These are phyloP conservation scores for Dryas iulia DNA, from an alignment of 1,140 invertebrate species.

Conservation along the genomic window DNA sequence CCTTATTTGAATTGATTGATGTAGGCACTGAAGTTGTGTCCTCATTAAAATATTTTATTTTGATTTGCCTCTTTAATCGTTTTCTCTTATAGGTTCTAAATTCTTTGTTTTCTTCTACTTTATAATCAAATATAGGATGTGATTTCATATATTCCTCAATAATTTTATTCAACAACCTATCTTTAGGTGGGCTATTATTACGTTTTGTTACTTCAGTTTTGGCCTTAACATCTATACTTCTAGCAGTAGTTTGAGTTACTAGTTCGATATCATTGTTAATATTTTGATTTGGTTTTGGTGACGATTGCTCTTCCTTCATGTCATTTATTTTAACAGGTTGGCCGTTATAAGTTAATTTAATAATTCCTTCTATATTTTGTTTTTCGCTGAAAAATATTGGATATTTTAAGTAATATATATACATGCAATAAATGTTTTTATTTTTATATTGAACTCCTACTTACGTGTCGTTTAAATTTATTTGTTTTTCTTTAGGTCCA, in stretches of 20 bases:
- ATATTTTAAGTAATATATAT: constrained; percentile 22
- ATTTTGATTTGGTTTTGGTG: constrained; percentile 4
- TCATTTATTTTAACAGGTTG: constrained; percentile 45
- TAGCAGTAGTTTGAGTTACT: background rate
- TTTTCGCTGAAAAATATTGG: constrained; percentile 32
- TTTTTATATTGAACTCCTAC: constrained; percentile 20
- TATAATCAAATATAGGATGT: constrained; percentile 28
- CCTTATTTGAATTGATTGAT: constrained; percentile 34
- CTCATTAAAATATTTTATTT: constrained; percentile 46
- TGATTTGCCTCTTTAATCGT: constrained; percentile 53
- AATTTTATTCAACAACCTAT: constrained; percentile 40
- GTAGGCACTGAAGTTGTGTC: constrained; percentile 24
- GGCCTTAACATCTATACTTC: background rate
- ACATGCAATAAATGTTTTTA: background rate
- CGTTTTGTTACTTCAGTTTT: constrained; percentile 9
- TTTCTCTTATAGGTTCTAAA: constrained; percentile 31
- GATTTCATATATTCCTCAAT: constrained; percentile 49
- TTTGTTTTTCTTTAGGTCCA: constrained; percentile 23
- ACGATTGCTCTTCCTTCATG: constrained; percentile 28
- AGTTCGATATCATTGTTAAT: background rate
- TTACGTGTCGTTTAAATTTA: constrained; percentile 37
- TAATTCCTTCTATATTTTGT: constrained; percentile 44
- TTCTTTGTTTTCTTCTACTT: background rate
- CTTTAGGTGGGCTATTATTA: constrained; percentile 13
- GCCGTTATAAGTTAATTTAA: constrained; percentile 59